phyloP scores from a whole-genome alignment of 2,113 vertebrate species.

The Nycticryphes semicollaris region DNA sequence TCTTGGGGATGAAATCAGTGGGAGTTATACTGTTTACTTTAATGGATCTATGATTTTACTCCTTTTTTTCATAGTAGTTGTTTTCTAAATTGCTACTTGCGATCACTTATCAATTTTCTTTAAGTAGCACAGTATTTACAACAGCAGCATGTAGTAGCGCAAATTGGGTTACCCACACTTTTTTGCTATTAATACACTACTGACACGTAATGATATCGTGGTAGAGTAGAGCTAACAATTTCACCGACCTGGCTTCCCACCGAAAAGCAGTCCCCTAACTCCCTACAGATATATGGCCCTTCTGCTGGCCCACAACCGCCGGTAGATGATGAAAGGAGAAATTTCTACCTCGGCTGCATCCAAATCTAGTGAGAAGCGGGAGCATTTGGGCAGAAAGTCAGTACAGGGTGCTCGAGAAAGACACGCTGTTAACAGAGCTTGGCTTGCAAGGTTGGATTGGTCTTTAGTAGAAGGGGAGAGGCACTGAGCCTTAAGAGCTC shows the following conservation, averaged over 20 bases:
- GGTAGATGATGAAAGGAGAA: neutral
- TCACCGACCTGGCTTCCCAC: neutral
- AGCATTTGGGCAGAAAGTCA: neutral
- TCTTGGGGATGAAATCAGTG: neutral
- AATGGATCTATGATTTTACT: neutral
- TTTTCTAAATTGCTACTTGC: slow-evolving; percentile 9
- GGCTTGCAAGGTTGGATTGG: neutral
- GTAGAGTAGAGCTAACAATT: neutral
- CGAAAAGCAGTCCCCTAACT: neutral
- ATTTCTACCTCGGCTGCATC: neutral
- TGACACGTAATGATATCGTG: neutral
- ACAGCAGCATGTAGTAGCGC: neutral
- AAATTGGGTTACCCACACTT: neutral
- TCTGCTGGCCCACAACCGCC: neutral
- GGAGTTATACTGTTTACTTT: neutral
- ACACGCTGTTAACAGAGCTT: neutral
- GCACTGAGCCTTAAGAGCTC: neutral
- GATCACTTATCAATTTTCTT: slow-evolving; percentile 18
- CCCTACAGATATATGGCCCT: neutral
- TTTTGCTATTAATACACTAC: neutral
- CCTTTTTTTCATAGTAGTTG: neutral
- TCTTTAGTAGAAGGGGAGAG: neutral
- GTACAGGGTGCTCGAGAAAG: neutral
- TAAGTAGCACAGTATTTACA: neutral
- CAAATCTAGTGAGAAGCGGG: neutral